Conservation (phyloP, 1,140 invertebrate genomes). For the Drosophila nigromelanica region DNA sequence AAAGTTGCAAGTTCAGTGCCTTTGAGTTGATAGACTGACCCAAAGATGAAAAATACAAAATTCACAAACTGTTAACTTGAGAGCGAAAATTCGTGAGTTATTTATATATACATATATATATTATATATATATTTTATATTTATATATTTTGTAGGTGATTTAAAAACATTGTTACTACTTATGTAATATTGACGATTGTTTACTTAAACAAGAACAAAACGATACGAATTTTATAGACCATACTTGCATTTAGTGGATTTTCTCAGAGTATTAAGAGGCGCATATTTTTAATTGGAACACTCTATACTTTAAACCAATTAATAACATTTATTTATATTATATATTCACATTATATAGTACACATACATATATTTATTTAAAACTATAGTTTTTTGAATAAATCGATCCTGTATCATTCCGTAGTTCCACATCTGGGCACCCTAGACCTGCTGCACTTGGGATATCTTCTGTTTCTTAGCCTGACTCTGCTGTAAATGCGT, state of each 20-base stretch:
- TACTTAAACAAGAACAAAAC: no score
- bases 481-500: slow-evolving; percentile 26
- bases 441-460: slow-evolving; percentile 63
- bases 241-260: no score
- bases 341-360: slow-evolving; percentile 26
- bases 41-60: slow-evolving; percentile 21
- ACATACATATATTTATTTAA: slow-evolving; percentile 10
- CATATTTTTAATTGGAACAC: no score
- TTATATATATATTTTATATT: no score
- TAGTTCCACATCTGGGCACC: neutral
- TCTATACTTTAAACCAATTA: slow-evolving; percentile 20
- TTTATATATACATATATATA: no score
- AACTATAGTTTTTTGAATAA: slow-evolving; percentile 29
- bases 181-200: no score
- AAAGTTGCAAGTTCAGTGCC: slow-evolving; percentile 64
- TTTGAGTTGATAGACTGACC: slow-evolving; percentile 44
- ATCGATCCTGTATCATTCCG: slow-evolving; percentile 43
- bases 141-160: no score
- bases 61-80: no score
- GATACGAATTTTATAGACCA: no score
- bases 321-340: slow-evolving; percentile 41
- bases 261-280: no score
- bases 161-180: no score
- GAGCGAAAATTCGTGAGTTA: no score
- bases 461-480: slow-evolving; percentile 68